Base-by-base conservation (phyloP, 1,140 invertebrate genomes). In the Trichonephila clavata region DNA sequence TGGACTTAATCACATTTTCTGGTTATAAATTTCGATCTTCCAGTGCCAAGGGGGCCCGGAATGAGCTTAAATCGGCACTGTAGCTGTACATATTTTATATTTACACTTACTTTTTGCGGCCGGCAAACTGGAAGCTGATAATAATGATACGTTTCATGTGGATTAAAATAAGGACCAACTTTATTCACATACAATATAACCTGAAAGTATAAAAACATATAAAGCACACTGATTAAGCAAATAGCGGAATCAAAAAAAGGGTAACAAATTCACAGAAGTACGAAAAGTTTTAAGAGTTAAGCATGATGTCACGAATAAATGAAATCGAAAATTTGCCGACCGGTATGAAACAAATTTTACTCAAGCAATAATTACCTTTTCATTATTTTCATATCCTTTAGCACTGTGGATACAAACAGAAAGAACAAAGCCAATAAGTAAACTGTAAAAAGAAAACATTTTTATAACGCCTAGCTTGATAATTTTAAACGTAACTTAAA, bases 141-240 rank as follows among this genome's bases (percentile, higher is more conserved):
- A 94, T 96, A 97, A 94, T 97, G 96, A 94, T 97, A 97, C 0
- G 96, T 97, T 95, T 97, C 96, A 95, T 97, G 96, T 59, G 96
- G 96, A 95, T 97, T 97, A 95, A 96, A 96, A 94, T 96, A 97
- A 50, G 96, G 96, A n/a, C 96, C 96, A 83, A 97, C 96, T 95
- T 97, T 97, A 94, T 97, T 97, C 1, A 96, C 96, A 95, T 96
- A 97, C 39, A 97, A 90, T 20, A 95, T 86, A 13, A 97, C 96
- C 95, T 95, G 88, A 13, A 94, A 95, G 60, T 61, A 91, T 10
- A n/a, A 60, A 86, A 86, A 24, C 27, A 10, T 1, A 1, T 65
- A 65, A 24, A 13, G 24, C 13, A 10, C 3, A 27, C 8, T 50
- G 50, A 50, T 50, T 7, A 50, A 50, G 2, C 3, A 5, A 50